A percentile compares a stretch with the other conserved stretches of the same genome.
phyloP scores from a whole-genome alignment of 1,140 invertebrate genomes.

The Eueides isabella region DNA sequence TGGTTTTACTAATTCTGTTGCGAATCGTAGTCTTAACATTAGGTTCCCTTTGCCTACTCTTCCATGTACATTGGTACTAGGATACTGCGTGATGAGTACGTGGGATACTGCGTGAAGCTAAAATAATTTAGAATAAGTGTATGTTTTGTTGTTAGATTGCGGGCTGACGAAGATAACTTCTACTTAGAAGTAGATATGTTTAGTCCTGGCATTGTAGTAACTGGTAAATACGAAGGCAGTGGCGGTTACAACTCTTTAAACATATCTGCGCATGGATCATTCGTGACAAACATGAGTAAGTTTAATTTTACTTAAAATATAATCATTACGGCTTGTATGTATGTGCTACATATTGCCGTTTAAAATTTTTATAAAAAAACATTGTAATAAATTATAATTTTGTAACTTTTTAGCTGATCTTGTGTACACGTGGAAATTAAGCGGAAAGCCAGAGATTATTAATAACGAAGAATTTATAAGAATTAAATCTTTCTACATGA shows the following conservation, averaged over 20 bases:
- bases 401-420: slow-evolving; percentile 64
- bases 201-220: slow-evolving; percentile 72
- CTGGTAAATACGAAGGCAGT: slow-evolving; percentile 79
- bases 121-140: not conserved
- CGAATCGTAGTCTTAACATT: no score
- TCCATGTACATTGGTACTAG: no score
- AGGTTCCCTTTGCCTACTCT: no score
- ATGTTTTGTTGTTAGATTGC: slow-evolving; percentile 55
- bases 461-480: slow-evolving; percentile 65
- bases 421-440: slow-evolving; percentile 76
- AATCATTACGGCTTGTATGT: no score
- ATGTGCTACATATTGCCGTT: no score
- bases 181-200: slow-evolving; percentile 82
- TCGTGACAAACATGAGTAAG: slow-evolving; percentile 76
- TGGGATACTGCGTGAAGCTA: not conserved
- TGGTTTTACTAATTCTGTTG: no score
- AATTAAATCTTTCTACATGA: slow-evolving; percentile 85
- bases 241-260: slow-evolving; percentile 77
- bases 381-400: no score
- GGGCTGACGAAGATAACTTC: slow-evolving; percentile 77
- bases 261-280: slow-evolving; percentile 79
- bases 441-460: slow-evolving; percentile 68
- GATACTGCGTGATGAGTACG: no score
- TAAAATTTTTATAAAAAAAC: no score
- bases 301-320: slow-evolving; percentile 18